Evolutionary conservation across 2,113 vertebrate genomes (phyloP).

Genomic region (Talpa occidentalis): DNA sequence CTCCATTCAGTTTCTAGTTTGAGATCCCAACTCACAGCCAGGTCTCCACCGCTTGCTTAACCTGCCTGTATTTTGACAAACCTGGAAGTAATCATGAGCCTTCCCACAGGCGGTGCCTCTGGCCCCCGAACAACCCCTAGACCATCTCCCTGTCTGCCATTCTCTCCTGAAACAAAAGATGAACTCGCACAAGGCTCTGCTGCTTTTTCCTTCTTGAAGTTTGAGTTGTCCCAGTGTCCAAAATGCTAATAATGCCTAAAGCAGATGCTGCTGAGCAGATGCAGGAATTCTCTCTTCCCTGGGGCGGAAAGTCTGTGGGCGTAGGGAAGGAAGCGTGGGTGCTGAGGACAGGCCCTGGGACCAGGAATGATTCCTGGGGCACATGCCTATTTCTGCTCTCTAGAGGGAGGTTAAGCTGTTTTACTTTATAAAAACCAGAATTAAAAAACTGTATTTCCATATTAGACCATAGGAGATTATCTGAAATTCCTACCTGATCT

Average conservation of each 20-base stretch:
- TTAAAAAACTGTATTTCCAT: not conserved
- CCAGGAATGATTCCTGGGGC: not conserved
- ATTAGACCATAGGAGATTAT: not conserved
- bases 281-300: no score
- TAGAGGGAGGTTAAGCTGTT: not conserved
- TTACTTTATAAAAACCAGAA: not conserved
- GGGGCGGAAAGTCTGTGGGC: not conserved
- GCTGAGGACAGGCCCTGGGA: not conserved
- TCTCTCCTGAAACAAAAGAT: not conserved
- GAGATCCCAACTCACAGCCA: not conserved
- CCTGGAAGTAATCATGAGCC: not conserved
- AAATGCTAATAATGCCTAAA: no score
- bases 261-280: not conserved
- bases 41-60: not conserved
- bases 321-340: no score
- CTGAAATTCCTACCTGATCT: slow-evolving; percentile 1
- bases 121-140: not conserved
- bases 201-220: not conserved
- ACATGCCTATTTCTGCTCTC: not conserved
- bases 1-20: not conserved
- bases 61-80: not conserved
- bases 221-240: not conserved
- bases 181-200: not conserved
- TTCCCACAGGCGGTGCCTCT: not conserved
- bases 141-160: not conserved